Base-by-base conservation (phyloP, 37 sponge, comb jelly and placozoan genomes). In the Haliclona indistincta region DNA sequence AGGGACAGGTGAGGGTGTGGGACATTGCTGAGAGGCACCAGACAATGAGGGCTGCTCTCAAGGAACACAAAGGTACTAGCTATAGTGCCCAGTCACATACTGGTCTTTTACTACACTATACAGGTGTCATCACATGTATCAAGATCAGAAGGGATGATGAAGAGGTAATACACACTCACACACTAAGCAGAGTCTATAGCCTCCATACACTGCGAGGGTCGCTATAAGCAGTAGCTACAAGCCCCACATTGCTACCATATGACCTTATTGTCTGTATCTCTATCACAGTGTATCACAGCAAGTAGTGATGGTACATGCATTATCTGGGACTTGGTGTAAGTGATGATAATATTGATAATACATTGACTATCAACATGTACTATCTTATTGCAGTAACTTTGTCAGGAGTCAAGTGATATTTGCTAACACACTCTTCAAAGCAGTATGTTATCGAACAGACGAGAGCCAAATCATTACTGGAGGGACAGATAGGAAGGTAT, bases 1-100 rank as follows among this genome's bases (percentile, higher is more conserved):
- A 98, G 70, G 99, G 99, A 0, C 96, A 98, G 87, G 99, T 98
- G 53, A 56, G 99, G 8, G 81, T 98, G 40, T 98, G 99, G 99
- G 87, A 95, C 37, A 70, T 96, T 30, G 75, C 81, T 32, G 30
- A 67, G 0, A 67, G 56, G 22, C 70, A 58, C 2, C 91, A 89
- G 63, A 52, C 41, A 0, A 82, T 98, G 96, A 90, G 62, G 80
- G 86, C 76, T 43, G 96, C 99, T 26, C 77, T 98, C 71, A 98
- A 98, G 76, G 99, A 98, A 58, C 99, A 98, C 84, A 89, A 88
- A 70, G 97, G 90, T 72, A 49, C 43, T 19, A 36, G n/a, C n/a
- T n/a, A n/a, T n/a, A n/a, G n/a, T n/a, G n/a, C n/a, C n/a, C n/a
- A n/a, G n/a, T n/a, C n/a, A n/a, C n/a, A n/a, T n/a, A n/a, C n/a